Percentiles rank a stretch among this genome's conserved stretches.
Evolutionary conservation across 2,888 invertebrate genomes (phyloP).

Genomic region (Drosophila atroscutellata): DNA sequence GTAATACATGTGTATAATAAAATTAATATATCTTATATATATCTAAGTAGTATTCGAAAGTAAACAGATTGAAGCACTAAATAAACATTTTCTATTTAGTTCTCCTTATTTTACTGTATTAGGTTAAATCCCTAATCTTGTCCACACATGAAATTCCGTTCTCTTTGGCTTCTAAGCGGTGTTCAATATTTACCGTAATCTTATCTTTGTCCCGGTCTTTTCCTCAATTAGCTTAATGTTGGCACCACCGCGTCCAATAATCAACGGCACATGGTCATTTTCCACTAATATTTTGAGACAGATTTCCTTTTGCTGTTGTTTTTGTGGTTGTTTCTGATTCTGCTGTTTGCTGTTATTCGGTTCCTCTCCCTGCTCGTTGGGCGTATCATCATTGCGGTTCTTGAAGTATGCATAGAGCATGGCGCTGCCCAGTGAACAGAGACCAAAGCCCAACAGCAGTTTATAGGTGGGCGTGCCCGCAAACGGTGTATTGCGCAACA

Average conservation of each 20-base stretch:
- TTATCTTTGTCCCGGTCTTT: constrained; percentile 88
- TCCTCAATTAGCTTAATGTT: constrained; percentile 91
- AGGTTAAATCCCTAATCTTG: neutral
- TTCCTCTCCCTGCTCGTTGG: constrained; percentile 43
- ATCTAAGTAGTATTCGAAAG: neutral
- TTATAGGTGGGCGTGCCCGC: constrained; percentile 85
- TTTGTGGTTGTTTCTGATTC: constrained; percentile 38
- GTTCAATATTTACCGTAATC: constrained; percentile 83
- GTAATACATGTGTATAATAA: neutral
- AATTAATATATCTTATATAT: neutral
- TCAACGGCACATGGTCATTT: constrained; percentile 88
- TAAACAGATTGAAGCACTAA: neutral
- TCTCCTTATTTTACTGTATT: neutral
- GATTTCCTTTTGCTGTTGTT: constrained; percentile 82
- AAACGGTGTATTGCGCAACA: constrained; percentile 80
- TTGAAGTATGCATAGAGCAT: constrained; percentile 89
- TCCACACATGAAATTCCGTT: neutral
- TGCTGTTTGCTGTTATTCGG: neutral
- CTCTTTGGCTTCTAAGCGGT: neutral
- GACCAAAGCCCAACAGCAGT: constrained; percentile 88
- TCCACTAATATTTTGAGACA: constrained; percentile 87
- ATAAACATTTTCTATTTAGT: no score
- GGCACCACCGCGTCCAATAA: constrained; percentile 91
- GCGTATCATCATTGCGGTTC: constrained; percentile 87
- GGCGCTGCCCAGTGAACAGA: constrained; percentile 89